A percentile compares a stretch with the other conserved stretches of the same genome.
Evolutionary conservation across 2,888 invertebrate genomes (phyloP).

Genomic region (Eulithis testata): DNA sequence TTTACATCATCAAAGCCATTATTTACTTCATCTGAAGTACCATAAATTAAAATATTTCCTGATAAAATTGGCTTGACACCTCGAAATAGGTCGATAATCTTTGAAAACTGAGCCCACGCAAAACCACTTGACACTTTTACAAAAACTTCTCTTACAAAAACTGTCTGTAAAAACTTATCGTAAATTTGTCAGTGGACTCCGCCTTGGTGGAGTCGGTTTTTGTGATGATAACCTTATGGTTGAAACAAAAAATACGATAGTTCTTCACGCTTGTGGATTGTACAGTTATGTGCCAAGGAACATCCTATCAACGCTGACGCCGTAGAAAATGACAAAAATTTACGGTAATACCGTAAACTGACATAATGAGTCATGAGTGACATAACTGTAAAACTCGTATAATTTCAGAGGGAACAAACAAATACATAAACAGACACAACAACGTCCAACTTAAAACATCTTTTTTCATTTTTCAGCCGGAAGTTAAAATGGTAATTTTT

Average conservation of each 20-base stretch:
- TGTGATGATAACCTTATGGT: conserved; percentile 32
- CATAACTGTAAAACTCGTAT: too few species aligned
- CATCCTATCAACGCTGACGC: too few species aligned
- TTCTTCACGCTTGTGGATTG: too few species aligned
- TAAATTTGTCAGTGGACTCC: conserved; percentile 69
- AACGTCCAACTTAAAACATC: too few species aligned
- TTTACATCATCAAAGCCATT: conserved; percentile 28
- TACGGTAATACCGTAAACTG: too few species aligned
- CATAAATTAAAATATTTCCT: conserved; percentile 28
- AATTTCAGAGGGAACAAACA: too few species aligned
- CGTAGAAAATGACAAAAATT: too few species aligned
- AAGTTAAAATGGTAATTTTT: too few species aligned
- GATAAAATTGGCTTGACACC: conserved; percentile 65
- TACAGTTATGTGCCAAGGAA: too few species aligned
- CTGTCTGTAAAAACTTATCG: conserved; percentile 53
- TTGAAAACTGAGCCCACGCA: conserved; percentile 47
- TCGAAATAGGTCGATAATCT: conserved; percentile 59
- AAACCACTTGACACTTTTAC: conserved; percentile 58
- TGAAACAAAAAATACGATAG: conserved; percentile 7
- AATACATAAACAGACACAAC: too few species aligned
- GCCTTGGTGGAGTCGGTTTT: conserved; percentile 51
- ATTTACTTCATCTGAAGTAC: conserved; percentile 17
- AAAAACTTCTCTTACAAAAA: conserved; percentile 49
- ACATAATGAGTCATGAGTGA: too few species aligned
- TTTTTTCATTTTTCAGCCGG: too few species aligned